Evolutionary conservation across 2,888 invertebrate genomes (phyloP).

Genomic region (Drosophila rellima): DNA sequence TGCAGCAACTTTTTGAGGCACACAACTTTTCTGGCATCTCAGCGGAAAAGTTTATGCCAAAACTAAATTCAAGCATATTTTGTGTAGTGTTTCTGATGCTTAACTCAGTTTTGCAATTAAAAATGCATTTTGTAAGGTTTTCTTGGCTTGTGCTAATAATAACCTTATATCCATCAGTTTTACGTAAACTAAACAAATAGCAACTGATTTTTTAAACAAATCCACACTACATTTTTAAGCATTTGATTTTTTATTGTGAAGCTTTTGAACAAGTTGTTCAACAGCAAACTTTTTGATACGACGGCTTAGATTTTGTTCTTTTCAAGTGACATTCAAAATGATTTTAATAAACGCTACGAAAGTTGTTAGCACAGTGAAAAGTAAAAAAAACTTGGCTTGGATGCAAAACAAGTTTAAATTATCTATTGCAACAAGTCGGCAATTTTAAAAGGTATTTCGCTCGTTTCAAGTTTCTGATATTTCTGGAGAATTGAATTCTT

Average conservation of each 20-base stretch:
- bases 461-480: background rate
- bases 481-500: conserved; percentile 6
- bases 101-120: background rate
- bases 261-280: background rate
- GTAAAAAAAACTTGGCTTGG: background rate
- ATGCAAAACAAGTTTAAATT: conserved; percentile 30
- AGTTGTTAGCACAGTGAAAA: conserved; percentile 3
- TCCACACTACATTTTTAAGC: too few species aligned
- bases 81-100: background rate
- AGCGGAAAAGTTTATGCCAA: conserved; percentile 2
- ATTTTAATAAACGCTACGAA: conserved; percentile 15
- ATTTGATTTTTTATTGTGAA: background rate
- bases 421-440: conserved; percentile 27
- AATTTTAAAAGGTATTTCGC: too few species aligned
- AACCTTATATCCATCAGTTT: background rate
- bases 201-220: background rate
- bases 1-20: conserved; percentile 5
- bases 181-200: background rate
- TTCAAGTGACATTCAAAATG: conserved; percentile 23
- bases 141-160: background rate
- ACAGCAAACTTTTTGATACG: conserved; percentile 1
- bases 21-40: conserved; percentile 6
- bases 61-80: conserved; percentile 8
- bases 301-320: conserved; percentile 3
- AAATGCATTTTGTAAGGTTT: background rate